Evolutionary conservation across 2,888 invertebrate genomes (phyloP), one percentile per base, ranked within the genome.

Genomic region (Aphelenchoides bicaudatus): DNA sequence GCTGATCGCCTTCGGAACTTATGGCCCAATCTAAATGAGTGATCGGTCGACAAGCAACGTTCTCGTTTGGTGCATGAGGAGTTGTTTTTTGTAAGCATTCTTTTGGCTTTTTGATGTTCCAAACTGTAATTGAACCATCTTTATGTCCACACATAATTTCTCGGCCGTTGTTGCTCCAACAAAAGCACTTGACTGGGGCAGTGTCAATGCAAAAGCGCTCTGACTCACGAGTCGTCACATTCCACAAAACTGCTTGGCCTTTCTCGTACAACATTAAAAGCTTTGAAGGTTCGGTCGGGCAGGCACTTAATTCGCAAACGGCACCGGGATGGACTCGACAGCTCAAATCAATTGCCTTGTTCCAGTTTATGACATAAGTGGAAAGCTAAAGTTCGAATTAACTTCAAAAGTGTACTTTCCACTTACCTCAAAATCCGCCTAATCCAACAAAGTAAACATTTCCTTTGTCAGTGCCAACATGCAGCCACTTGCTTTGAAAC

Each of bases 321-420:
- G 90, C 85, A 63, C 98, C 98, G 58, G 98, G 98, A 84, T 96
- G 96, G 74, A 88, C 91, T 83, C 89, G 90, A 54, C 77, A 77
- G 28, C 69, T 68, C 54, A 93, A 86, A 87, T 96, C 98, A 82
- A 98, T 96, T 78, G 94, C 92, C 85, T 98, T 98, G 85, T 98
- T 98, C 98, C 98, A 98, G 86, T 96, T 94, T 85, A 98, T 92
- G 82, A 93, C 87, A 85, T 98, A 98, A 67, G 94, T 93, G 79
- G 93, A 93, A 76, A 98, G 86, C 78, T 87, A 85, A 84, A 98
- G 98, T 75, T 88, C 88, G 83, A 94, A 94, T 77, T 96, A 88
- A 84, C 94, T 90, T 79, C 94, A 90, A 70, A 96, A 87, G 83
- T 98, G 93, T 78, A 96, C 89, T 84, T 98, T 98, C 68, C 98